A percentile compares a stretch with the other conserved stretches of the same genome.
These are phyloP conservation scores for Mercenaria mercenaria DNA, from an alignment of 1,140 invertebrate species.

Conservation along the genomic window DNA sequence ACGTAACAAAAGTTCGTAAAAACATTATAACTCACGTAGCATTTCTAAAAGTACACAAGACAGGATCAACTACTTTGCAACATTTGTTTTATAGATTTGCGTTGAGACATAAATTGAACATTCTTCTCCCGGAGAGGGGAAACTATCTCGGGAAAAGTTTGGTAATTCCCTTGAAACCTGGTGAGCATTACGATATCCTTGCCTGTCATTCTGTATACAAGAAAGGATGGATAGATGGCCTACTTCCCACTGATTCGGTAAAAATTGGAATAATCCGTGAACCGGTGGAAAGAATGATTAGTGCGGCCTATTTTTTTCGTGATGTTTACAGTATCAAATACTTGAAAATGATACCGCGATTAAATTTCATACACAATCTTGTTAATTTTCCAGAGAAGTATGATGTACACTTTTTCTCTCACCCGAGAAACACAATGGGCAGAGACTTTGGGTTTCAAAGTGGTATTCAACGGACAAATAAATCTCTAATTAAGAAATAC, in stretches of 20 bases:
- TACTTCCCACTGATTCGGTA: slow-evolving; percentile 69
- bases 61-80: slow-evolving; percentile 86
- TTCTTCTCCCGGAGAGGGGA: slow-evolving; percentile 84
- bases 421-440: slow-evolving; percentile 74
- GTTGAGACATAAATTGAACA: slow-evolving; percentile 86
- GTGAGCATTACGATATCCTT: no score
- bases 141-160: no score
- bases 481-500: slow-evolving; percentile 50
- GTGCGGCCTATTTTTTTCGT: slow-evolving; percentile 69
- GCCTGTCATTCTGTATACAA: slow-evolving; percentile 71
- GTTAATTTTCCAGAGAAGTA: no score
- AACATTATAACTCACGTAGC: not conserved
- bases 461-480: not conserved
- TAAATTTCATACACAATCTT: slow-evolving; percentile 34
- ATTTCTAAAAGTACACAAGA: slow-evolving; percentile 87
- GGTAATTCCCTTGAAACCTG: no score
- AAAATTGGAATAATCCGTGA: slow-evolving; percentile 74
- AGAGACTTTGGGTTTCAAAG: slow-evolving; percentile 72
- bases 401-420: slow-evolving; percentile 39
- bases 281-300: no score
- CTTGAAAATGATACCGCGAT: slow-evolving; percentile 44
- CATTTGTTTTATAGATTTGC: slow-evolving; percentile 87
- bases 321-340: slow-evolving; percentile 34
- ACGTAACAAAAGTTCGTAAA: no score
- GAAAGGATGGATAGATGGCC: slow-evolving; percentile 20